Evolutionary conservation across 35 echinoderm and acorn worm species (phyloP).

Genomic region (Amphiura filiformis): DNA sequence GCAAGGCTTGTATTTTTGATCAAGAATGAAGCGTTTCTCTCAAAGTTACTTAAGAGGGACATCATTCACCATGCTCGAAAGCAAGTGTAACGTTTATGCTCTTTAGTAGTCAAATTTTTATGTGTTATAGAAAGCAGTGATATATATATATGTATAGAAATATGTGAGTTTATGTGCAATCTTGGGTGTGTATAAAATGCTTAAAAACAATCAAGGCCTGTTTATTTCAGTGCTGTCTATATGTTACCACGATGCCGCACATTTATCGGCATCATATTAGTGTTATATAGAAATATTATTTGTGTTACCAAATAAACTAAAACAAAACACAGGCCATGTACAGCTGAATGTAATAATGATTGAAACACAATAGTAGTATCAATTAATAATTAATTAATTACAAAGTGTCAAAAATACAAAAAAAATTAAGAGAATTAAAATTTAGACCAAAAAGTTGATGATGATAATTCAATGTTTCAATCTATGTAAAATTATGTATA

Average conservation of each 20-base stretch:
- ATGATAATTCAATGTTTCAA: no score
- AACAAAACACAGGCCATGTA: not conserved
- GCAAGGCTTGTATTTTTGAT: not conserved
- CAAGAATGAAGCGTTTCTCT: not conserved
- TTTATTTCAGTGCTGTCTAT: no score
- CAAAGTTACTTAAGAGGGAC: not conserved
- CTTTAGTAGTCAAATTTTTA: not conserved
- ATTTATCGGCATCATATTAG: no score
- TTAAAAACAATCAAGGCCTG: not conserved
- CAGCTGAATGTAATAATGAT: no score
- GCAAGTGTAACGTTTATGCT: not conserved
- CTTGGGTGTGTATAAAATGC: not conserved
- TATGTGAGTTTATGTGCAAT: not conserved
- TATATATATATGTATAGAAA: constrained; percentile 1
- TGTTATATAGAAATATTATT: no score
- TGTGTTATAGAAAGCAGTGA: not conserved
- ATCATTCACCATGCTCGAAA: not conserved
- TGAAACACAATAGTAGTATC: no score
- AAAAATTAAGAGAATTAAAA: no score
- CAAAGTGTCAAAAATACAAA: no score
- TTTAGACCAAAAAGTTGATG: no score
- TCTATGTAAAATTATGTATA: no score
- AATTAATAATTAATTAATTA: no score
- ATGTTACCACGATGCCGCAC: no score
- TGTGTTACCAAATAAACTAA: not conserved